Evolutionary conservation across 2,113 vertebrate species (phyloP).

Genomic region (Leucosticte australis): DNA sequence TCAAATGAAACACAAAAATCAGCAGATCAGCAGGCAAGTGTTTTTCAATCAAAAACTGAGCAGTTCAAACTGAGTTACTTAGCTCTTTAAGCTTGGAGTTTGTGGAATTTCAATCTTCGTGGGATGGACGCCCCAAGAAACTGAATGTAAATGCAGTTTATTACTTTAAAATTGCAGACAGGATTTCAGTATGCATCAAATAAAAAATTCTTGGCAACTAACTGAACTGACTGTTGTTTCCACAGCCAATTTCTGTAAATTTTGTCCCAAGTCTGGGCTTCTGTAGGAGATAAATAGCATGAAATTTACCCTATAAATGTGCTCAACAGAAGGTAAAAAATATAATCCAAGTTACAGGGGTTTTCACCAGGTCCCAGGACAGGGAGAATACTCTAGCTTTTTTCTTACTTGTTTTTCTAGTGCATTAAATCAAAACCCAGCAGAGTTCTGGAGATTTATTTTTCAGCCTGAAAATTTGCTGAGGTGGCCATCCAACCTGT

Average conservation of each 20-base stretch:
- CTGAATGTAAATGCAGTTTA: neutral
- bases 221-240: neutral
- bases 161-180: slow-evolving; percentile 13
- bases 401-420: neutral
- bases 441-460: neutral
- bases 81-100: neutral
- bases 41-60: neutral
- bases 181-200: neutral
- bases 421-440: neutral
- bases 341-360: neutral
- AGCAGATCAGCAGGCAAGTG: neutral
- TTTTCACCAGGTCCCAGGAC: neutral
- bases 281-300: slow-evolving; percentile 10
- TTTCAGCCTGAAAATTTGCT: neutral
- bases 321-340: slow-evolving; percentile 4
- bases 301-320: neutral
- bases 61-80: neutral
- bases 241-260: neutral
- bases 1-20: neutral
- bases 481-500: neutral
- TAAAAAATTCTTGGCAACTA: slow-evolving; percentile 25
- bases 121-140: neutral
- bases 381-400: neutral
- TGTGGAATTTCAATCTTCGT: neutral
- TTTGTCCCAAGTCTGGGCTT: slow-evolving; percentile 29